Evolutionary conservation across 1,140 invertebrate species (phyloP).

Genomic region (Piezodorus guildinii): DNA sequence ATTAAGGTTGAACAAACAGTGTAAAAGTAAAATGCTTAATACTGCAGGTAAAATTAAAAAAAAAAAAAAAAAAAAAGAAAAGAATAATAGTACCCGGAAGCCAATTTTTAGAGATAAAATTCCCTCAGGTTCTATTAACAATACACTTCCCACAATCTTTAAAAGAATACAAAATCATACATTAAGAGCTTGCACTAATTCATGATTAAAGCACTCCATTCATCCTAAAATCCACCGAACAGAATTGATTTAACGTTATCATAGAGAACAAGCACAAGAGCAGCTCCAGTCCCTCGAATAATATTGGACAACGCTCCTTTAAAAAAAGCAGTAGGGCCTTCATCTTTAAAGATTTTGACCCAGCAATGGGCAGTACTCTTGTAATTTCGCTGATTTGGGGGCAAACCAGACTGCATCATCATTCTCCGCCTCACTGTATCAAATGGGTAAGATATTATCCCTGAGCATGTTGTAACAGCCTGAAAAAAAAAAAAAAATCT

Average conservation of each 20-base stretch:
- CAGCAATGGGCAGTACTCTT: conserved; percentile 63
- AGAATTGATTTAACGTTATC: conserved; percentile 62
- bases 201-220: no score
- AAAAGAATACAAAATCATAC: no score
- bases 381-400: conserved; percentile 55
- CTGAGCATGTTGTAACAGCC: conserved; percentile 58
- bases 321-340: conserved; percentile 62
- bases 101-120: no score
- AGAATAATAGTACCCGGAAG: no score
- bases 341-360: conserved; percentile 50
- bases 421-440: conserved; percentile 81
- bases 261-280: conserved; percentile 65
- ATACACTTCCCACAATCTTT: no score
- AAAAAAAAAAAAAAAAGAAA: no score
- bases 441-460: conserved; percentile 80
- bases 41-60: no score
- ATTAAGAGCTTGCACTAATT: no score
- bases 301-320: conserved; percentile 73
- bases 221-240: neutral
- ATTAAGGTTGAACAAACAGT: no score
- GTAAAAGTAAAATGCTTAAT: no score
- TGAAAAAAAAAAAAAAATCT: conserved; percentile 33
- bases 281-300: conserved; percentile 64
- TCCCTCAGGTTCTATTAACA: no score
- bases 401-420: conserved; percentile 77